Evolutionary conservation across 2,888 invertebrate species (phyloP).

Genomic region (Nymphalis polychloros): DNA sequence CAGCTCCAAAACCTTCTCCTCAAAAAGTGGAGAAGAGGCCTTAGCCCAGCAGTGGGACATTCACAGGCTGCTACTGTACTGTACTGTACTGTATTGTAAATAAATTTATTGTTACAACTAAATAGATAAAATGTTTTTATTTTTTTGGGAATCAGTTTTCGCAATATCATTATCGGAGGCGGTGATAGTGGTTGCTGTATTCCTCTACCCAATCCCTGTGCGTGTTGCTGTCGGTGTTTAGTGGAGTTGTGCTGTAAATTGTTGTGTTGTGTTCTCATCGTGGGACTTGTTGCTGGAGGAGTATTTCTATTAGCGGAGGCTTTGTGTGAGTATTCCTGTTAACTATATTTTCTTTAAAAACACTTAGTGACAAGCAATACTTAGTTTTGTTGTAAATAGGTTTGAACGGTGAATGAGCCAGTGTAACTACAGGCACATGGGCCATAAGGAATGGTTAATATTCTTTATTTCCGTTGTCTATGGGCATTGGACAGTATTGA

Average conservation of each 20-base stretch:
- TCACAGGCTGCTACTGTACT: too few relatives aligned
- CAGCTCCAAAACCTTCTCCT: too few relatives aligned
- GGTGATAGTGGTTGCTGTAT: conserved; percentile 47
- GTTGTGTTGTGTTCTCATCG: conserved; percentile 47
- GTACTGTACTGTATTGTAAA: too few relatives aligned
- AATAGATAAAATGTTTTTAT: neutral
- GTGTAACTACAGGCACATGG: too few relatives aligned
- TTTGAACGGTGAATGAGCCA: too few relatives aligned
- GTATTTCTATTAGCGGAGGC: conserved; percentile 47
- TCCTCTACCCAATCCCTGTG: conserved; percentile 54
- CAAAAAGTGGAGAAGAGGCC: too few relatives aligned
- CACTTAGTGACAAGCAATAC: neutral
- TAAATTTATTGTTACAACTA: too few relatives aligned
- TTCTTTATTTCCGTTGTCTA: too few relatives aligned
- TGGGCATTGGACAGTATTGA: too few relatives aligned
- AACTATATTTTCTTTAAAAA: neutral
- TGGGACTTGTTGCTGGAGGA: conserved; percentile 44
- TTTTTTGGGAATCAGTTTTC: conserved; percentile 46
- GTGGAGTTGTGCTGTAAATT: conserved; percentile 47
- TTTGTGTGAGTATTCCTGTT: conserved; percentile 45
- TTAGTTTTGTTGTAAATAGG: neutral
- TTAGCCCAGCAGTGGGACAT: too few relatives aligned
- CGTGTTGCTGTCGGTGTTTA: conserved; percentile 53
- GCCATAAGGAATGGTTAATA: too few relatives aligned
- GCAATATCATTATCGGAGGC: conserved; percentile 55